Percentiles rank a stretch among this genome's conserved stretches.
These are phyloP conservation scores for Sminthurides bifidus DNA, from an alignment of 1,140 invertebrate genomes.

Conservation along the genomic window DNA sequence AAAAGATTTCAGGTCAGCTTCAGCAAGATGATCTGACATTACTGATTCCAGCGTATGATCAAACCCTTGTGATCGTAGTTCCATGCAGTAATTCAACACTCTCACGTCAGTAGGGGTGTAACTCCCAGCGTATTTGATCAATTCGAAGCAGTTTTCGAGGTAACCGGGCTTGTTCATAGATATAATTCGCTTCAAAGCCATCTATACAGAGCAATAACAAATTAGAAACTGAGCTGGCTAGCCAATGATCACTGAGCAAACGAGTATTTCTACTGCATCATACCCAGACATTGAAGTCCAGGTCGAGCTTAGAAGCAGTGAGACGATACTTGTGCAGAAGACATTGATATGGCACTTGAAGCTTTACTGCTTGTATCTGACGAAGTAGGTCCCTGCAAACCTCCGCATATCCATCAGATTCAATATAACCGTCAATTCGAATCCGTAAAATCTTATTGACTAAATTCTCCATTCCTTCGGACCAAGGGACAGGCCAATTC, in stretches of 20 bases:
- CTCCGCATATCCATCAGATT: background rate
- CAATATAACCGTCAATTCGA: background rate
- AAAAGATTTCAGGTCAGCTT: background rate
- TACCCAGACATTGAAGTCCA: background rate
- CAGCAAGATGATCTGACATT: background rate
- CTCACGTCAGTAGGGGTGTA: conserved; percentile 4
- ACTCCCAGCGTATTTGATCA: conserved; percentile 15
- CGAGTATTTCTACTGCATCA: background rate
- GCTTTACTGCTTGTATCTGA: conserved; percentile 5
- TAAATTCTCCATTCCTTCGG: conserved; percentile 6
- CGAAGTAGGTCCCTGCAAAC: conserved; percentile 9
- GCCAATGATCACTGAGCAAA: background rate
- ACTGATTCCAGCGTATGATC: background rate
- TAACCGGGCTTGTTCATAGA: conserved; percentile 3
- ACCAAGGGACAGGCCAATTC: conserved; percentile 29
- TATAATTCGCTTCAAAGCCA: conserved; percentile 22
- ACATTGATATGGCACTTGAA: conserved; percentile 27
- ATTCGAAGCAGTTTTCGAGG: conserved; percentile 20
- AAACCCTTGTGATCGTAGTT: background rate
- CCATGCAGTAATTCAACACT: conserved; percentile 2
- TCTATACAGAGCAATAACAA: conserved; percentile 4
- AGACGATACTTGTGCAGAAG: conserved; percentile 21
- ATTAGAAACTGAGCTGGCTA: background rate
- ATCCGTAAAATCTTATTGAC: conserved; percentile 6
- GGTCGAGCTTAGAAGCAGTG: background rate